These are phyloP conservation scores for Pangasianodon gigas DNA, from an alignment of 2,113 vertebrate genomes.

Conservation along the genomic window DNA sequence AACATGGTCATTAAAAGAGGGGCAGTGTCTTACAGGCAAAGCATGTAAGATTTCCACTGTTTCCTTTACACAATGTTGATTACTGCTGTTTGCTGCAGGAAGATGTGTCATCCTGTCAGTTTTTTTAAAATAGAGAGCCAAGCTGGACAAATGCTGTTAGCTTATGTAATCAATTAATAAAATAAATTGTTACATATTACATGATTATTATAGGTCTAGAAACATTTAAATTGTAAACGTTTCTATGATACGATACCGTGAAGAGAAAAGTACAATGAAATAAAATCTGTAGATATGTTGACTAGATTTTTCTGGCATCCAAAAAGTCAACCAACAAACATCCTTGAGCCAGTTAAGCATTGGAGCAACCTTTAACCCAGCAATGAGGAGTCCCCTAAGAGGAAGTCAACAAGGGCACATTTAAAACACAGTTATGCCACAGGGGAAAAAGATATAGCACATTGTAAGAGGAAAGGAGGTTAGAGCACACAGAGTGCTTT, in stretches of 20 bases:
- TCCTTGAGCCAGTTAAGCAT: background rate
- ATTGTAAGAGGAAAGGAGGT: too few relatives aligned
- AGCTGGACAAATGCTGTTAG: background rate
- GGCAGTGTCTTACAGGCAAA: background rate
- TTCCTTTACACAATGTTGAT: background rate
- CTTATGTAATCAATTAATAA: background rate
- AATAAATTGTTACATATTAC: background rate
- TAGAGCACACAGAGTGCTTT: background rate
- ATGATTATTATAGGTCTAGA: too few relatives aligned
- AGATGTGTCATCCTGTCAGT: background rate
- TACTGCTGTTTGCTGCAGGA: background rate
- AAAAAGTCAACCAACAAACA: background rate
- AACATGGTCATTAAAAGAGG: conserved; percentile 19
- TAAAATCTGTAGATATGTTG: background rate
- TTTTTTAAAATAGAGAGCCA: background rate
- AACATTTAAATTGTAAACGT: background rate
- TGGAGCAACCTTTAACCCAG: background rate
- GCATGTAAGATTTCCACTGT: background rate
- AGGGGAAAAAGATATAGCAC: background rate
- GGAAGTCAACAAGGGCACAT: background rate
- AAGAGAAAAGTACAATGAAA: background rate
- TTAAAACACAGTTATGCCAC: background rate
- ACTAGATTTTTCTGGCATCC: background rate
- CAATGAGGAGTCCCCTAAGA: background rate
- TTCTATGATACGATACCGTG: background rate